Conservation (phyloP, 2,797 vertebrate species). For the Dryobates pubescens region DNA sequence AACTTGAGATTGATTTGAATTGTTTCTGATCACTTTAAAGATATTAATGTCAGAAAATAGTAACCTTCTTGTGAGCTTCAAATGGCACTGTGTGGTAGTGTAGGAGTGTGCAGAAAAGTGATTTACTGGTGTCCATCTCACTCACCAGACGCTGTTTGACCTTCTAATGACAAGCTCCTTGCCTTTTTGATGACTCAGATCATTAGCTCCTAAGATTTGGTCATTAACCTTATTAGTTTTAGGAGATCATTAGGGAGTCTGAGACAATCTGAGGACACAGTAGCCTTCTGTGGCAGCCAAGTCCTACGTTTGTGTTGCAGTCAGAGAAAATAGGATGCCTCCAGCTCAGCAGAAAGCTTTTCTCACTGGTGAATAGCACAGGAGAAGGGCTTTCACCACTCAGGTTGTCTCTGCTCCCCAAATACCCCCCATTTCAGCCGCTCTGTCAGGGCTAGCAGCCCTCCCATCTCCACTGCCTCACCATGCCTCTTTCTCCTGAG, state of each 20-base stretch:
- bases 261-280: not conserved
- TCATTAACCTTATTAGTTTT: not conserved
- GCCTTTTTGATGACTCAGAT: not conserved
- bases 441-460: not conserved
- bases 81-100: not conserved
- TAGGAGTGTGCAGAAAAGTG: not conserved
- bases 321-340: not conserved
- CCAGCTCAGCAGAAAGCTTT: not conserved
- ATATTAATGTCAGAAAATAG: not conserved
- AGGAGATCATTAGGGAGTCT: not conserved
- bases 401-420: accelerated
- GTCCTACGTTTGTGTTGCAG: not conserved
- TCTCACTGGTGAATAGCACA: not conserved
- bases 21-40: not conserved
- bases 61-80: not conserved
- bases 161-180: not conserved
- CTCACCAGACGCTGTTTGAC: not conserved
- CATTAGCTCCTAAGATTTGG: not conserved
- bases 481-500: not conserved
- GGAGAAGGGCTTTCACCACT: not conserved
- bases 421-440: accelerated
- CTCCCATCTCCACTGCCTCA: accelerated
- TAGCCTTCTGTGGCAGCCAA: not conserved
- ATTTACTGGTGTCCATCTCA: not conserved
- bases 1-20: not conserved